Base-by-base conservation (phyloP, 2,888 invertebrate species). In the Protophormia terraenovae region DNA sequence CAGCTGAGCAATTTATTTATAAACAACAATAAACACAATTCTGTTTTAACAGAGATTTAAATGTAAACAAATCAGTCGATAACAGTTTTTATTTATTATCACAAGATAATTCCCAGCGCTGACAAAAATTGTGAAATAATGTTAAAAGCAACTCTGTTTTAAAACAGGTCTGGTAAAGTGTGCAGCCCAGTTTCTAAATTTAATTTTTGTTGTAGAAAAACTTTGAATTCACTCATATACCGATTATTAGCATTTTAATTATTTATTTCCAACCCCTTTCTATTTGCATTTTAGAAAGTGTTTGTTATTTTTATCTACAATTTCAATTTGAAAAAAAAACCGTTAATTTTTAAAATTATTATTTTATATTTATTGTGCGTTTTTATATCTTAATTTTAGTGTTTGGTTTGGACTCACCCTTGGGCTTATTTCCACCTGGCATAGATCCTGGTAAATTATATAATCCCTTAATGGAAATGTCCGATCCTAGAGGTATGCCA, bases 381-480 rank as follows among this genome's bases (percentile, higher is more conserved):
- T 22, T 27, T 12, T 38, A 47, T 19, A 1, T 7, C 35, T 66
- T 41, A 16, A 8, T 16, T 27, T 24, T 14, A 96, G 96, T 96
- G 95, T 96, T 96, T 92, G 96, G 95, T 22, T 93, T 96, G 90
- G 96, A 96, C 90, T 95, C 96, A 4, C 95, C 95, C 0, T 93
- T 96, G 91, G 96, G 96, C 35, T 93, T 96, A 86, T 96, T 96
- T 92, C 96, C 95, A 58, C 95, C 96, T 35, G 96, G 96, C 87
- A 94, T 96, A 93, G 96, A 96, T 89, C 95, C 95, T 90, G 94
- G 94, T 87, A 95, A 96, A 92, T 93, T 95, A 91, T 95, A 95
- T 90, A 95, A 94, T 91, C 96, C 96, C 4, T 93, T 96, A 81
- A 95, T 96, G 94, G 96, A 96, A 90, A 95, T 96, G 93, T 93